Percentiles rank a stretch among this genome's conserved stretches.
Evolutionary conservation across 2,797 vertebrate species (phyloP).

Genomic region (Coluber constrictor): DNA sequence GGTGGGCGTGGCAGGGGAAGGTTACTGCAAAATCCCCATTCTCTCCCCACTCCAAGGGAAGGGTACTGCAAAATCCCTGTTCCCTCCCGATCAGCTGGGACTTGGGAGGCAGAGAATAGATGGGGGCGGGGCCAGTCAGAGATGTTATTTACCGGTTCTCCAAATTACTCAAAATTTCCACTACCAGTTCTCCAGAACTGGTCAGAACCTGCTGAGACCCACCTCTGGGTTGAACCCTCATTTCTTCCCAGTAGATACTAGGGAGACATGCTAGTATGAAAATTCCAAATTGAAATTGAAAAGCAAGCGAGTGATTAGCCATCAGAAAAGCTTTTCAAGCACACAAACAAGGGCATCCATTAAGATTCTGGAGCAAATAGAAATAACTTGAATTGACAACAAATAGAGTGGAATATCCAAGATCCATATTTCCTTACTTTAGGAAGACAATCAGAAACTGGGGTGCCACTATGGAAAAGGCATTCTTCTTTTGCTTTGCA

Average conservation of each 20-base stretch:
- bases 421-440: background rate
- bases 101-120: too few species aligned
- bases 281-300: background rate
- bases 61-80: too few species aligned
- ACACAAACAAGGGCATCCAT: background rate
- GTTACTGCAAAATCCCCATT: too few species aligned
- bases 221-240: background rate
- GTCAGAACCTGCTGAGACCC: too few species aligned
- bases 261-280: background rate
- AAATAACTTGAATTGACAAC: background rate
- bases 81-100: too few species aligned
- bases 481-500: background rate
- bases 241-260: background rate
- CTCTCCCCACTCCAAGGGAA: too few species aligned
- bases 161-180: too few species aligned
- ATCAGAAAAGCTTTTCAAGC: background rate
- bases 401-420: background rate
- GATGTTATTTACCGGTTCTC: too few species aligned
- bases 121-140: too few species aligned
- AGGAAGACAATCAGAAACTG: background rate
- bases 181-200: too few species aligned
- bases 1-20: too few species aligned
- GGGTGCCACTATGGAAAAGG: background rate
- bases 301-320: background rate
- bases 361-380: background rate